phyloP scores from a whole-genome alignment of 1,140 invertebrate species.

The Zophobas atratus region DNA sequence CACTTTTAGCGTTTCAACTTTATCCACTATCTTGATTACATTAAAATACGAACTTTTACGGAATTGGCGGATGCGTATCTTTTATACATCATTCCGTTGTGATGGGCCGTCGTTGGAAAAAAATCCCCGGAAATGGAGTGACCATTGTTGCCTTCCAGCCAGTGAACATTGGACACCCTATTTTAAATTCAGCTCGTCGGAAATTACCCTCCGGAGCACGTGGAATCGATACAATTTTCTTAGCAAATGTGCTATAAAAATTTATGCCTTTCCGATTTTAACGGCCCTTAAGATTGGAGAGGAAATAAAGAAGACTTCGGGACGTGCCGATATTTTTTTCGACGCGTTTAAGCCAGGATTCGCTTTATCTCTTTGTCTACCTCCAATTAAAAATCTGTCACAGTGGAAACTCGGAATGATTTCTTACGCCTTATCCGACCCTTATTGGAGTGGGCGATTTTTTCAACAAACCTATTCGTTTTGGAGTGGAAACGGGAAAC shows the following conservation, averaged over 20 bases:
- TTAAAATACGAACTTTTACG: slow-evolving; percentile 52
- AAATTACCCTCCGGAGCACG: slow-evolving; percentile 54
- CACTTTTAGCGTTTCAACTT: slow-evolving; percentile 55
- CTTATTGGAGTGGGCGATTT: too few relatives aligned
- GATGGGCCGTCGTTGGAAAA: slow-evolving; percentile 9
- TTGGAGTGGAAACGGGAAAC: too few relatives aligned
- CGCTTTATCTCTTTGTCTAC: too few relatives aligned
- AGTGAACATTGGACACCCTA: slow-evolving; percentile 44
- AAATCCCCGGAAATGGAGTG: slow-evolving; percentile 57
- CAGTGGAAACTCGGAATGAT: too few relatives aligned
- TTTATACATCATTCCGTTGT: slow-evolving; percentile 35
- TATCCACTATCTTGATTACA: slow-evolving; percentile 53
- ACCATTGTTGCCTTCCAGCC: slow-evolving; percentile 55
- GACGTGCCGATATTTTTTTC: slow-evolving; percentile 43
- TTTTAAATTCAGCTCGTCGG: slow-evolving; percentile 48
- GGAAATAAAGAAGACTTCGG: slow-evolving; percentile 46
- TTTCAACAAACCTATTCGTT: too few relatives aligned
- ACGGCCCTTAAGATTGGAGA: slow-evolving; percentile 45
- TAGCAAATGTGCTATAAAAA: slow-evolving; percentile 62
- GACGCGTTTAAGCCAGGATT: too few relatives aligned
- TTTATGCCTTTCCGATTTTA: slow-evolving; percentile 61
- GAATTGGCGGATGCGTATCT: slow-evolving; percentile 48
- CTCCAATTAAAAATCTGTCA: too few relatives aligned
- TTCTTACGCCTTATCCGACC: too few relatives aligned
- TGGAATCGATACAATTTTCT: slow-evolving; percentile 61